Evolutionary conservation across 1,140 invertebrate genomes (phyloP), one percentile per base, ranked within the genome.

Genomic region (Zophobas atratus): DNA sequence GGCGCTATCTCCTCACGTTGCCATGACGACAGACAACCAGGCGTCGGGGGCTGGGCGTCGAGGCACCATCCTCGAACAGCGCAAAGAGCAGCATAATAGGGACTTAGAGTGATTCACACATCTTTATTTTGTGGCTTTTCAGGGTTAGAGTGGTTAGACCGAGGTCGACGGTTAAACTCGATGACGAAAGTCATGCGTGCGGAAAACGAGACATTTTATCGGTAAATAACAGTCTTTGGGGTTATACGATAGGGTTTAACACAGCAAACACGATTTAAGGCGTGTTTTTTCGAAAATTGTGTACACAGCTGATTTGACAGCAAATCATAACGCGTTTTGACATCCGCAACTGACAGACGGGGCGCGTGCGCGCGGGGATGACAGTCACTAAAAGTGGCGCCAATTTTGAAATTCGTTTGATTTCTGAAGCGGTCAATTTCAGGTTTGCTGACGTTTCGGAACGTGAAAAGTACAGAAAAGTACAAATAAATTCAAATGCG

Each of bases 1-100:
- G 48, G 71, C 60, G 60, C 55, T 73, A 73, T 74, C 74, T 71
- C 34, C 75, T 56, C 70, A 75, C 80, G 82, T 83, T 82, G 77
- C 77, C 78, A 83, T 83, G 82, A 70, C 70, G 77, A 83, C 75
- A 83, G 82, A 83, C 82, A 78, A 78, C 53, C 70, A 67, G 82
- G 79, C 82, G 82, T 76, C 81, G 63, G 41, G 60, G 70, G 67
- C 53, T 48, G 56, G 77, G 74, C 77, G n/a, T 41, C 35, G 49
- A 36, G 77, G 70, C 77, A 73, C 43, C 70, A 39, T 53, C 43
- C 41, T 73, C 49, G 20, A 36, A 20, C 20, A 20, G 20, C 20
- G 20, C 20, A 20, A 20, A 67, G n/a, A 48, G 6, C n/a, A 1
- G 33, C 60, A 41, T 20, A 43, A 51, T 20, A 51, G 6, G 20